These are phyloP conservation scores for Athetis lepigone DNA, from an alignment of 2,888 invertebrate genomes.

Conservation along the genomic window DNA sequence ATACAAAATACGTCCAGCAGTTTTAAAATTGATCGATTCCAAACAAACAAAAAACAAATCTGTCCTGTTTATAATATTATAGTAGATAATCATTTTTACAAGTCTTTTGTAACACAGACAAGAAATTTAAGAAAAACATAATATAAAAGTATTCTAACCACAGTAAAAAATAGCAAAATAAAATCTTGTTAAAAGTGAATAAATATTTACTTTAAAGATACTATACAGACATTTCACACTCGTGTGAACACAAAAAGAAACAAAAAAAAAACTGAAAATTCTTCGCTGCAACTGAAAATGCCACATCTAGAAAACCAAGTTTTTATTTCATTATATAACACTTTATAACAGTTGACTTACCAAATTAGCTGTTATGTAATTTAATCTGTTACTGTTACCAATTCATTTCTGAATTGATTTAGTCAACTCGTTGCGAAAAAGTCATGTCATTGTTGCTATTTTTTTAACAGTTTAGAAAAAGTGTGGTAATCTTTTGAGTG, in stretches of 20 bases:
- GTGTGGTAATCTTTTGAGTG: background rate
- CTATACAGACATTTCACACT: conserved; percentile 1
- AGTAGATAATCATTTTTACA: no score
- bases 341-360: conserved; percentile 38
- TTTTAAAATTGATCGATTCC: no score
- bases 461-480: conserved; percentile 30
- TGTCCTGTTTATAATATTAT: no score
- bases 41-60: no score
- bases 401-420: conserved; percentile 43
- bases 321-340: conserved; percentile 50
- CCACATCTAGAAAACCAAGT: conserved; percentile 29
- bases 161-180: background rate
- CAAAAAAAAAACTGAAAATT: background rate
- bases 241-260: background rate
- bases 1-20: no score
- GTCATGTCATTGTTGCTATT: conserved; percentile 13
- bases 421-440: conserved; percentile 34
- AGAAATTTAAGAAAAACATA: background rate
- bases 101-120: no score
- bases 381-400: conserved; percentile 23
- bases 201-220: conserved; percentile 16
- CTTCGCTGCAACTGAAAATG: conserved; percentile 9
- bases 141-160: background rate
- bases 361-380: conserved; percentile 48
- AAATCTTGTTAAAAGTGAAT: background rate